phyloP scores from a whole-genome alignment of 2,888 invertebrate genomes.

The Dynastes grantii region DNA sequence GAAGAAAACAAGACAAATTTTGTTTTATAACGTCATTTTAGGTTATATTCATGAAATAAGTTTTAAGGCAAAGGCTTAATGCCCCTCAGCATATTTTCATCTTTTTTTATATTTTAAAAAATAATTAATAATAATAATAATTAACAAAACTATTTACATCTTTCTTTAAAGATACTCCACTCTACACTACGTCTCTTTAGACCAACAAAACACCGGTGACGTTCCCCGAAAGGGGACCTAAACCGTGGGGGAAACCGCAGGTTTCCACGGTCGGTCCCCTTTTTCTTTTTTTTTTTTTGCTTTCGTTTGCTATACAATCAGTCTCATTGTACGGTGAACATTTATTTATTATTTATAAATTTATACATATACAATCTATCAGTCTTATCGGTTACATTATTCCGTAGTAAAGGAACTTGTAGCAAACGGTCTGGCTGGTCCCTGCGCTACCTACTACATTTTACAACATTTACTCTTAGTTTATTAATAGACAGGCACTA shows the following conservation, averaged over 20 bases:
- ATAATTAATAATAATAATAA: slow-evolving; percentile 44
- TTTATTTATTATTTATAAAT: slow-evolving; percentile 29
- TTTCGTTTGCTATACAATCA: slow-evolving; percentile 59
- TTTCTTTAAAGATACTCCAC: slow-evolving; percentile 62
- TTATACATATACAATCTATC: slow-evolving; percentile 59
- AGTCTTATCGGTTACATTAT: slow-evolving; percentile 69
- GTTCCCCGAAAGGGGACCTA: slow-evolving; percentile 11
- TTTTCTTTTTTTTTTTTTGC: slow-evolving; percentile 53
- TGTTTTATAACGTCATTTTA: too few species aligned
- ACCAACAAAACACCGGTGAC: slow-evolving; percentile 63
- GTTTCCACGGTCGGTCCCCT: slow-evolving; percentile 9
- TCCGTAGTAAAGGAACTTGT: slow-evolving; percentile 66
- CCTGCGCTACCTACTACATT: slow-evolving; percentile 53
- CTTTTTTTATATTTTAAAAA: slow-evolving; percentile 40
- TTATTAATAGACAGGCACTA: slow-evolving; percentile 65
- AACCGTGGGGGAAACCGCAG: too few species aligned
- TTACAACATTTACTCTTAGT: not conserved
- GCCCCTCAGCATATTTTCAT: slow-evolving; percentile 63
- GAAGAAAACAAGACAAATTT: too few species aligned
- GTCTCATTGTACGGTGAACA: slow-evolving; percentile 56
- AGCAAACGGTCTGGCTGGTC: slow-evolving; percentile 64
- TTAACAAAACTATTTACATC: slow-evolving; percentile 66
- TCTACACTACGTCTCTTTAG: slow-evolving; percentile 54
- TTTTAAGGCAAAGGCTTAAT: too few species aligned
- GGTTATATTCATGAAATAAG: not conserved